Evolutionary conservation across 2,797 vertebrate species (phyloP), one percentile per base, ranked within the genome.

Genomic region (Premnoplex brunnescens): DNA sequence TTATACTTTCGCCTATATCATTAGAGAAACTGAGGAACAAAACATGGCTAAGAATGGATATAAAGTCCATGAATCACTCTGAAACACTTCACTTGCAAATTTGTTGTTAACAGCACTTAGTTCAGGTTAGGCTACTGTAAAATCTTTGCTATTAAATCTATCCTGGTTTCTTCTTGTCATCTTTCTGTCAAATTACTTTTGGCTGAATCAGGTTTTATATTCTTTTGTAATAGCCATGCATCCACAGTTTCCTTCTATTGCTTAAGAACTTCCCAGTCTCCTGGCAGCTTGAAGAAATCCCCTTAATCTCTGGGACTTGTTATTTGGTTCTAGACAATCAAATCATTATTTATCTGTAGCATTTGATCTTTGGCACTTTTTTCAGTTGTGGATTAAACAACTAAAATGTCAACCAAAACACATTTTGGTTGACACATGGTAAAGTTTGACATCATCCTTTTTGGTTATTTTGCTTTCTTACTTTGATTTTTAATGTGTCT

Each of bases 261-360:
- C 22, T 62, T 23, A 69, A 66, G 64, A 83, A n/a, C 4, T 88
- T 91, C 16, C 15, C 1, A 2, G 1, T 48, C 9, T 56, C 32
- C 30, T 73, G 9, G 8, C 3, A 54, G 7, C 16, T 69, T 76
- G 32, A 76, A n/a, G 18, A 75, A 86, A 18, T 19, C 8, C 5
- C 4, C 34, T 56, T 56, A 52, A 85, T 6, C 15, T 76, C 28
- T 46, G 9, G 5, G 5, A 39, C 15, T 20, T 1, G 0, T 24
- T 36, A 27, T 43, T 78, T 56, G 12, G 6, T 87, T 54, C 32
- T 56, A n/a, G 18, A 44, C 3, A 3, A 18, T 44, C 49, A 72
- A 64, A 75, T 49, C 1, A 21, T 13, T 24, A 66, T 71, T 83
- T 58, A 27, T 62, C 11, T 74, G 64, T 52, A 59, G 5, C 7